These are phyloP conservation scores for Tetropium fuscum DNA, from an alignment of 2,888 invertebrate genomes.

Conservation along the genomic window DNA sequence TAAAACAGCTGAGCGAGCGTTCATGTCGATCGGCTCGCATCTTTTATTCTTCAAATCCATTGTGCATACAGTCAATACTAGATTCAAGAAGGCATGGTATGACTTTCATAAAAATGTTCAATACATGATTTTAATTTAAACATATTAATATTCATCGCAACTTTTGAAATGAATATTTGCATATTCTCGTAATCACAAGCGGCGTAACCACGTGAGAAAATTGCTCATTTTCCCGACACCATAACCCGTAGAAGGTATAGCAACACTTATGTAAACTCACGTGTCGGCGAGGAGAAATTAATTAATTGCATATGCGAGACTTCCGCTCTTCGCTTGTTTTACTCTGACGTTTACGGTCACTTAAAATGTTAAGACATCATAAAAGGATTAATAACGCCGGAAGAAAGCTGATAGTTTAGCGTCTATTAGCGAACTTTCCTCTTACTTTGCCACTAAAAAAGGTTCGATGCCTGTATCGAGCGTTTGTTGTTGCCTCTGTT, in stretches of 20 bases:
- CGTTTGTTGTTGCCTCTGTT: no score
- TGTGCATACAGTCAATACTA: no score
- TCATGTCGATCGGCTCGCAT: slow-evolving; percentile 53
- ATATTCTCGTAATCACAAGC: no score
- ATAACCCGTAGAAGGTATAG: not conserved
- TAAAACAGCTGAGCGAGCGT: slow-evolving; percentile 52
- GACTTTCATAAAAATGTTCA: no score
- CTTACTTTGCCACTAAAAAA: slow-evolving; percentile 1
- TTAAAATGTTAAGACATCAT: slow-evolving; percentile 9
- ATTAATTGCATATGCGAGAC: slow-evolving; percentile 15
- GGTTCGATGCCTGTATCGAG: not conserved
- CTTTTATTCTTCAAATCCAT: no score
- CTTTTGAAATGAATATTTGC: no score
- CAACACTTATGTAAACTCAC: slow-evolving; percentile 19
- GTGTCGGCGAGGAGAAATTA: slow-evolving; percentile 13
- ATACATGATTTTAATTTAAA: no score
- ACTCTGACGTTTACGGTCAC: not conserved
- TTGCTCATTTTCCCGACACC: not conserved
- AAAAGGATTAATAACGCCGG: not conserved
- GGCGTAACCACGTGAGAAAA: slow-evolving; percentile 15
- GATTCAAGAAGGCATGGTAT: no score
- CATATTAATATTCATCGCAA: no score
- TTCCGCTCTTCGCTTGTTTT: not conserved
- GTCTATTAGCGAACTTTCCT: slow-evolving; percentile 13
- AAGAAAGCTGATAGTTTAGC: slow-evolving; percentile 16